Evolutionary conservation across 2,888 invertebrate genomes (phyloP), one percentile per base, ranked within the genome.

Genomic region (Drosophila basisetae): DNA sequence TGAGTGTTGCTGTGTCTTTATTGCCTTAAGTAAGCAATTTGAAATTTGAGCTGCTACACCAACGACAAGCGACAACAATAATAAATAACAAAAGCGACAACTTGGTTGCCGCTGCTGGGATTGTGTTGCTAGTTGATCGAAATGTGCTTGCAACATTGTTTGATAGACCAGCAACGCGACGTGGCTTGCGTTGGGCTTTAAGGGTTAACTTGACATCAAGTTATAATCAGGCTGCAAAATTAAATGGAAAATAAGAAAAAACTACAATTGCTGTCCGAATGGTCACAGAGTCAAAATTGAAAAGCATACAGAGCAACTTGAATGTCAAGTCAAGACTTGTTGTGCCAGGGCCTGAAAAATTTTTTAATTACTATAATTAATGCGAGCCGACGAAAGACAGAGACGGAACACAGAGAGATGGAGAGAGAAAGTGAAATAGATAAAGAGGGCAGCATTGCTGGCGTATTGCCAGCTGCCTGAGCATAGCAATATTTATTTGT

Each of bases 1-100:
- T 68, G 70, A 68, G 72, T 82, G 76, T 89, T 75, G 76, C 75
- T 81, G 59, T 75, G 70, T 80, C 77, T 84, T 75, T 84, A 84
- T 89, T 76, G 81, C 84, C 88, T 88, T 88, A 90, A 88, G 89
- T 88, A 86, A 86, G 85, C 85, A 90, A 90, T 85, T 85, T 90
- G 85, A 88, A 85, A 85, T 88, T 85, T 88, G 89, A 90, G 90
- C 85, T 75, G 63, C 63, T 52, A 59, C 80, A 73, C 70, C 53
- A 76, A 35, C 60, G 60, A 62, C 65, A 77, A 22, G 41, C 61
- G 61, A 72, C 50, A 72, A 59, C 52, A 66, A 41, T 50, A 72
- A 25, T 30, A 61, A 47, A 43, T 53, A 61, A 61, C 35, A 67
- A 66, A 25, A 33, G 62, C 60, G 62, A 68, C 68, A 69, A 59